Percentiles rank a stretch among this genome's conserved stretches.
Evolutionary conservation across 2,797 vertebrate species (phyloP).

Genomic region (Sphaeramia orbicularis): DNA sequence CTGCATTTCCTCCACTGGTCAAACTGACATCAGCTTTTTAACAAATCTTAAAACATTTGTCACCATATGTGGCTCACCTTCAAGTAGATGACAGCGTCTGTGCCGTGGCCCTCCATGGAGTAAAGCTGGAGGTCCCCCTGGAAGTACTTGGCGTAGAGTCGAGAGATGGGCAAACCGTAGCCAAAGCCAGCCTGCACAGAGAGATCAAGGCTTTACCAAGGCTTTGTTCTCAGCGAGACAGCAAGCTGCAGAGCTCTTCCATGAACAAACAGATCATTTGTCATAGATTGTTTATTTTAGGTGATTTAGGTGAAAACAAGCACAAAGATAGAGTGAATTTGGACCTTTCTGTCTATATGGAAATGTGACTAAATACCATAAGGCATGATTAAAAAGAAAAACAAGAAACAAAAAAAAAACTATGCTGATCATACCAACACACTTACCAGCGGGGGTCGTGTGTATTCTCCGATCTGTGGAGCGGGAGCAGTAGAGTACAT

Average conservation of each 20-base stretch:
- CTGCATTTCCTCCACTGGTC: neutral
- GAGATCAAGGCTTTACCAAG: constrained; percentile 25
- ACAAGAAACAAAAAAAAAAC: no score
- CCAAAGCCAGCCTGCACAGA: constrained; percentile 91
- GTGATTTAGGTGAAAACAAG: constrained; percentile 5
- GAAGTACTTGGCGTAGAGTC: constrained; percentile 97
- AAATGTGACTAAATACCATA: constrained; percentile 15
- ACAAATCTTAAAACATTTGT: constrained; percentile 9
- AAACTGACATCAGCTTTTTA: neutral
- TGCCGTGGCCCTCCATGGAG: constrained; percentile 96
- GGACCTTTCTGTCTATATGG: neutral
- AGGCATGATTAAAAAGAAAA: constrained; percentile 1
- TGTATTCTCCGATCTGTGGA: constrained; percentile 85
- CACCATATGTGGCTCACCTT: constrained; percentile 83
- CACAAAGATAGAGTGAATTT: neutral
- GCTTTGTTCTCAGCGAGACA: constrained; percentile 30
- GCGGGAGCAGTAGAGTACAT: constrained; percentile 95
- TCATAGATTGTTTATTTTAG: constrained; percentile 13
- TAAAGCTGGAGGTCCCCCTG: constrained; percentile 96
- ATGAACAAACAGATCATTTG: constrained; percentile 9
- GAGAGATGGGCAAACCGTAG: constrained; percentile 94
- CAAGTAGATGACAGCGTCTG: constrained; percentile 94
- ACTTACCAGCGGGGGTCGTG: constrained; percentile 88
- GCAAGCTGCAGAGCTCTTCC: constrained; percentile 4
- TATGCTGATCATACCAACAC: neutral